Evolutionary conservation across 2,797 vertebrate genomes (phyloP).

Genomic region (Gobio occitaniae): DNA sequence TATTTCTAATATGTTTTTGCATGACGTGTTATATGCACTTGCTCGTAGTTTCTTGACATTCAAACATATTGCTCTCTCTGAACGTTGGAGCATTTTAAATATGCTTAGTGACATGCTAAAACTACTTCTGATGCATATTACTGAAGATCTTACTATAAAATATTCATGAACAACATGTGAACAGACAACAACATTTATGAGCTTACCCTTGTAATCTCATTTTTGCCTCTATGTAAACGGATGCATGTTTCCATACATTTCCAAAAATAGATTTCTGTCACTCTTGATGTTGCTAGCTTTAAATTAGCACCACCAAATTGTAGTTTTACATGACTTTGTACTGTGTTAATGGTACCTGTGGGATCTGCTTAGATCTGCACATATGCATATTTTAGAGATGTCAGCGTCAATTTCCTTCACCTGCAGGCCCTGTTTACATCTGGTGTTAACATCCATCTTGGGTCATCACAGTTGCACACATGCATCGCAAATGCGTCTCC

Average conservation of each 20-base stretch:
- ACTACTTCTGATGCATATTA: not conserved
- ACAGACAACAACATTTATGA: not conserved
- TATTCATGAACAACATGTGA: conserved; percentile 1
- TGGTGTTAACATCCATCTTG: conserved; percentile 20
- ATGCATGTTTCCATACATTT: not conserved
- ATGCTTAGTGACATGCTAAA: not conserved
- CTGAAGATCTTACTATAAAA: not conserved
- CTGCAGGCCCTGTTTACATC: conserved; percentile 10
- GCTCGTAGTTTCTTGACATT: not conserved
- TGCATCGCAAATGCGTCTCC: not conserved
- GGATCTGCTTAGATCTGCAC: conserved; percentile 15
- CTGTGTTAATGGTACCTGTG: conserved; percentile 13
- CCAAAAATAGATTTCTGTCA: not conserved
- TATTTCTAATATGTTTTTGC: not conserved
- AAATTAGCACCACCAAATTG: not conserved
- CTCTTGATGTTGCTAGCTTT: not conserved
- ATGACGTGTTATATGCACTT: not conserved
- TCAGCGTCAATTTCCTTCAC: conserved; percentile 9
- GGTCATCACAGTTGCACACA: conserved; percentile 2
- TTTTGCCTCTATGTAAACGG: not conserved
- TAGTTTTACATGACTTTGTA: not conserved
- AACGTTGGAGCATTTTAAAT: not conserved
- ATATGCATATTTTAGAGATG: conserved; percentile 11
- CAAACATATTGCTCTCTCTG: not conserved
- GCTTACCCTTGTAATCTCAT: not conserved